These are phyloP conservation scores for Chromis chromis DNA, from an alignment of 2,797 vertebrate species.

Conservation along the genomic window DNA sequence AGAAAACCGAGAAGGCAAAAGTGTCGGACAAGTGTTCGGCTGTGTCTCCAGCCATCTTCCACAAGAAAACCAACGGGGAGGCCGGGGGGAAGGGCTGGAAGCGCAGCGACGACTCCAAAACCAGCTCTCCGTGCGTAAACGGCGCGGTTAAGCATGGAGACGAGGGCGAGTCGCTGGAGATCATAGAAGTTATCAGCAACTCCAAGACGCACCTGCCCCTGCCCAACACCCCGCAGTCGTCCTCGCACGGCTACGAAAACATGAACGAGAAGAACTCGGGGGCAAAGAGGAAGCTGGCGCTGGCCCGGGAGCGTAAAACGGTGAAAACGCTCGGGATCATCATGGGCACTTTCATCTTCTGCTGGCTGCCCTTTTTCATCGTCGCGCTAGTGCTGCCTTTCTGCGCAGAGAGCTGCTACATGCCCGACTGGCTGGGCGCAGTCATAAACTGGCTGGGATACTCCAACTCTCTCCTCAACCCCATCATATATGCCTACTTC, in stretches of 20 bases:
- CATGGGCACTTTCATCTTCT: conserved; percentile 98
- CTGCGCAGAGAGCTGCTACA: conserved; percentile 91
- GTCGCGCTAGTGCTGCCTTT: conserved; percentile 96
- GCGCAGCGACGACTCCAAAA: conserved; percentile 81
- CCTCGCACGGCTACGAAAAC: conserved; percentile 81
- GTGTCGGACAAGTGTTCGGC: conserved; percentile 78
- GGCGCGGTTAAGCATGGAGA: conserved; percentile 88
- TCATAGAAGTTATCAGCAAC: conserved; percentile 90
- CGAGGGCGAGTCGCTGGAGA: conserved; percentile 89
- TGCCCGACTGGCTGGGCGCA: conserved; percentile 91
- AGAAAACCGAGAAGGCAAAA: conserved; percentile 88
- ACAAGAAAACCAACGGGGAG: conserved; percentile 87
- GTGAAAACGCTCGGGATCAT: conserved; percentile 98
- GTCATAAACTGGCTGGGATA: conserved; percentile 99
- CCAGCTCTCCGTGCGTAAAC: conserved; percentile 86
- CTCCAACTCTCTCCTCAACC: conserved; percentile 97
- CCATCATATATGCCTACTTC: conserved; percentile 98
- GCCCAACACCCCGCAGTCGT: conserved; percentile 83
- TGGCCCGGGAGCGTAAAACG: conserved; percentile 94
- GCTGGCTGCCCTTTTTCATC: conserved; percentile 98
- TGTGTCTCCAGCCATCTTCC: conserved; percentile 83
- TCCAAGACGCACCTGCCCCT: conserved; percentile 90
- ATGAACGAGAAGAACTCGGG: conserved; percentile 89
- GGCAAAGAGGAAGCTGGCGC: conserved; percentile 91
- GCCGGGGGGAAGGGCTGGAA: conserved; percentile 82